A percentile compares a stretch with the other conserved stretches of the same genome.
These are phyloP conservation scores for Fragum sueziense DNA, from an alignment of 2,888 invertebrate genomes.

Conservation along the genomic window DNA sequence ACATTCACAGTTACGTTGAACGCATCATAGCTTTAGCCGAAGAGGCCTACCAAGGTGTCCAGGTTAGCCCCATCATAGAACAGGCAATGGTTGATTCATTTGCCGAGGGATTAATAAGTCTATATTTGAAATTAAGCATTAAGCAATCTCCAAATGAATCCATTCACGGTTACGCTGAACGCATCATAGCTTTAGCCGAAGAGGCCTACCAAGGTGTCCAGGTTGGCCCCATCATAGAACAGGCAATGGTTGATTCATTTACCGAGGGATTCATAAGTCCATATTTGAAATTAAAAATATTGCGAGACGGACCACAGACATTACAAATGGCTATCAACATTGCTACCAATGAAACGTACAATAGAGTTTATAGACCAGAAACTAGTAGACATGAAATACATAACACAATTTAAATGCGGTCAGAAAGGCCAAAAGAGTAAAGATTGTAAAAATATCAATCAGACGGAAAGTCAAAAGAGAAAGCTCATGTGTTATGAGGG, in stretches of 20 bases:
- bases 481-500: neutral
- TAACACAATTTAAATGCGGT: neutral
- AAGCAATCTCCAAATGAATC: slow-evolving; percentile 4
- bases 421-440: slow-evolving; percentile 4
- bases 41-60: slow-evolving; percentile 13
- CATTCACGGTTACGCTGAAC: slow-evolving; percentile 10
- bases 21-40: slow-evolving; percentile 17
- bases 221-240: slow-evolving; percentile 12
- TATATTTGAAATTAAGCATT: slow-evolving; percentile 14
- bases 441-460: slow-evolving; percentile 7
- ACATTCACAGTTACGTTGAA: slow-evolving; percentile 6
- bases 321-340: slow-evolving; percentile 13
- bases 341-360: slow-evolving; percentile 4
- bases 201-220: slow-evolving; percentile 14
- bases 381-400: neutral
- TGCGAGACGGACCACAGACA: slow-evolving; percentile 27
- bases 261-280: slow-evolving; percentile 10
- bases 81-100: slow-evolving; percentile 17
- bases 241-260: slow-evolving; percentile 17
- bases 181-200: slow-evolving; percentile 18
- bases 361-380: neutral
- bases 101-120: slow-evolving; percentile 13
- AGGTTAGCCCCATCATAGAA: slow-evolving; percentile 10
- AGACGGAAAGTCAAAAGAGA: neutral
- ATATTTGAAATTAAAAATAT: slow-evolving; percentile 15